These are phyloP conservation scores for Hylia prasina DNA, from an alignment of 2,113 vertebrate genomes.

Conservation along the genomic window DNA sequence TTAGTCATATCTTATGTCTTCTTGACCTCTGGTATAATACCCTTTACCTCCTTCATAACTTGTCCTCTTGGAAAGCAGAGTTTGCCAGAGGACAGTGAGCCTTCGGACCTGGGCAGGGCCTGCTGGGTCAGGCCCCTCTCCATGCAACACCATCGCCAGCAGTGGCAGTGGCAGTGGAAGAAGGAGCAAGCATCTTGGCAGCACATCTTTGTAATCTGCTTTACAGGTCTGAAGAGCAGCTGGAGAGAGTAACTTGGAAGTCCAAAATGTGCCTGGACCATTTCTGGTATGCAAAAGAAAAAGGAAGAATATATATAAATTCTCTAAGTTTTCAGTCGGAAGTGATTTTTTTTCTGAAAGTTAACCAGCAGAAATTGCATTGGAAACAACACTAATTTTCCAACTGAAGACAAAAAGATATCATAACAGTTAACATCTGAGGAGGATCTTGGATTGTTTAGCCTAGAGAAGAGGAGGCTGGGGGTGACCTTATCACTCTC, in stretches of 20 bases:
- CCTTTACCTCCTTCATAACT: neutral
- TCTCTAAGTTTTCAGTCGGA: neutral
- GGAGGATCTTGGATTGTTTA: neutral
- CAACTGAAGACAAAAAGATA: neutral
- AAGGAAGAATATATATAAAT: neutral
- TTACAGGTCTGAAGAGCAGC: neutral
- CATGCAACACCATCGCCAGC: fast-evolving
- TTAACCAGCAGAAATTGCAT: neutral
- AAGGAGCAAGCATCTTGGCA: neutral
- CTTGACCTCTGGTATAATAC: neutral
- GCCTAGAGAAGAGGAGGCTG: neutral
- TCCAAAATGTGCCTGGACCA: neutral
- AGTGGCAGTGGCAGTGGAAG: neutral
- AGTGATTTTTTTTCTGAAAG: neutral
- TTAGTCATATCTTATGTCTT: neutral
- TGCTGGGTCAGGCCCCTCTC: neutral
- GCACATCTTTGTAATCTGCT: neutral
- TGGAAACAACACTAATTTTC: neutral
- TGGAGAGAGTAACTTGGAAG: neutral
- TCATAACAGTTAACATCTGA: neutral
- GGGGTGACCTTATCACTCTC: neutral
- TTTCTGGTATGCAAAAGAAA: neutral
- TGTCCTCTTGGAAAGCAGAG: neutral
- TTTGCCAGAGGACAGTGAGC: neutral
- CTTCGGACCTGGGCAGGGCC: neutral